Evolutionary conservation across 2,888 invertebrate genomes (phyloP).

Genomic region (Pediacus dermestoides): DNA sequence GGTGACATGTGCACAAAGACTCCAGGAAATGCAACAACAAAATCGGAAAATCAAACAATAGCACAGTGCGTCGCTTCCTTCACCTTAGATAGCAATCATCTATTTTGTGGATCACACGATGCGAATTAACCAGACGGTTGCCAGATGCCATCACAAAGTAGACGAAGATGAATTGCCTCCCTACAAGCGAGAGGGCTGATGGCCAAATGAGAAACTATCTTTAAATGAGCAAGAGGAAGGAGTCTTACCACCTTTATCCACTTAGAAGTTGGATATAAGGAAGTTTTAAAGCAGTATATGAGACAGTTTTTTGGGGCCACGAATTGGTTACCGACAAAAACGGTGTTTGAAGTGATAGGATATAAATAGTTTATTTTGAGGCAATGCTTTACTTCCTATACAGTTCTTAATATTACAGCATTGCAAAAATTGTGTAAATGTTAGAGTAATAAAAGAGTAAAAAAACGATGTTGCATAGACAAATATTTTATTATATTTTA

Average conservation of each 20-base stretch:
- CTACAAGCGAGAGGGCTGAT: slow-evolving; percentile 19
- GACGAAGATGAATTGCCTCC: slow-evolving; percentile 36
- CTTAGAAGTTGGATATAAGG: too few species aligned
- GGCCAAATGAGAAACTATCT: slow-evolving; percentile 35
- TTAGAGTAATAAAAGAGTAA: too few species aligned
- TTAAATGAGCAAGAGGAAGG: slow-evolving; percentile 28
- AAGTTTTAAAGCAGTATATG: too few species aligned
- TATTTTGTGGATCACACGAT: slow-evolving; percentile 33
- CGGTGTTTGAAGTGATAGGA: too few species aligned
- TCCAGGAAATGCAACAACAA: slow-evolving; percentile 36
- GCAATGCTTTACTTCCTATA: too few species aligned
- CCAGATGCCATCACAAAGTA: slow-evolving; percentile 30
- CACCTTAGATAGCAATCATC: slow-evolving; percentile 43
- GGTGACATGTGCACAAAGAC: slow-evolving; percentile 35
- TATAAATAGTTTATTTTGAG: too few species aligned
- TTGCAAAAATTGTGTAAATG: too few species aligned
- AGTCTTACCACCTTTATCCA: slow-evolving; percentile 27
- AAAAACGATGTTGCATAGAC: too few species aligned
- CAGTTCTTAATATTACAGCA: too few species aligned
- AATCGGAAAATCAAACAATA: slow-evolving; percentile 37
- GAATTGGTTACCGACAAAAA: too few species aligned
- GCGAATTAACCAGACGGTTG: slow-evolving; percentile 35
- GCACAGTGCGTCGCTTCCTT: slow-evolving; percentile 27
- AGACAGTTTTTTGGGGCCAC: too few species aligned
- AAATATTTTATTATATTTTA: too few species aligned